Evolutionary conservation across 2,797 vertebrate genomes (phyloP).

Genomic region (Chaetophractus vellerosus): DNA sequence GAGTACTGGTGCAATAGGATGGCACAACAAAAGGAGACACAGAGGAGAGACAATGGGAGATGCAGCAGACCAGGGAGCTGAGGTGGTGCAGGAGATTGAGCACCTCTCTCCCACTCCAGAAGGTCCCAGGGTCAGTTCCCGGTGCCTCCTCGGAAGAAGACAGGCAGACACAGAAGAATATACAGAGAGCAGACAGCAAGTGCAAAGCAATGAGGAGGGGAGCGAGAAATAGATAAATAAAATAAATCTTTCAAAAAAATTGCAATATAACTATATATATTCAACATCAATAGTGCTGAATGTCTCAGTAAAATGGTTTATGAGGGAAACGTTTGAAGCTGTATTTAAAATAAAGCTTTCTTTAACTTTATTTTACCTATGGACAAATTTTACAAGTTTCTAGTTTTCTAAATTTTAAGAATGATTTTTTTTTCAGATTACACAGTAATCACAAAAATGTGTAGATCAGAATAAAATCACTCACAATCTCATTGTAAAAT

Average conservation of each 20-base stretch:
- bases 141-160: too few relatives aligned
- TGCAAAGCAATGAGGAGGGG: too few relatives aligned
- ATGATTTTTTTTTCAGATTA: slow-evolving; percentile 9
- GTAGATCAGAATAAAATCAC: slow-evolving; percentile 49
- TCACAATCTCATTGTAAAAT: not conserved
- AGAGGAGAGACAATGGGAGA: too few relatives aligned
- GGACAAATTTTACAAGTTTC: not conserved
- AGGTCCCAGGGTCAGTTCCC: too few relatives aligned
- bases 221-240: too few relatives aligned
- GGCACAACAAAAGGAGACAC: too few relatives aligned
- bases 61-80: too few relatives aligned
- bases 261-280: slow-evolving; percentile 3
- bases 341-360: slow-evolving; percentile 9
- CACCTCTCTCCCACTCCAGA: too few relatives aligned
- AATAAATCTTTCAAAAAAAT: not conserved
- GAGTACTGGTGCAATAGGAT: too few relatives aligned
- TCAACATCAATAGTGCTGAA: not conserved
- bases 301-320: slow-evolving; percentile 29
- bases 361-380: not conserved
- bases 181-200: too few relatives aligned
- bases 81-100: too few relatives aligned
- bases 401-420: slow-evolving; percentile 26
- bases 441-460: slow-evolving; percentile 32
- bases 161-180: too few relatives aligned
- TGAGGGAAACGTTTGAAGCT: slow-evolving; percentile 10